phyloP scores from a whole-genome alignment of 2,113 vertebrate species.

The Puma concolor region DNA sequence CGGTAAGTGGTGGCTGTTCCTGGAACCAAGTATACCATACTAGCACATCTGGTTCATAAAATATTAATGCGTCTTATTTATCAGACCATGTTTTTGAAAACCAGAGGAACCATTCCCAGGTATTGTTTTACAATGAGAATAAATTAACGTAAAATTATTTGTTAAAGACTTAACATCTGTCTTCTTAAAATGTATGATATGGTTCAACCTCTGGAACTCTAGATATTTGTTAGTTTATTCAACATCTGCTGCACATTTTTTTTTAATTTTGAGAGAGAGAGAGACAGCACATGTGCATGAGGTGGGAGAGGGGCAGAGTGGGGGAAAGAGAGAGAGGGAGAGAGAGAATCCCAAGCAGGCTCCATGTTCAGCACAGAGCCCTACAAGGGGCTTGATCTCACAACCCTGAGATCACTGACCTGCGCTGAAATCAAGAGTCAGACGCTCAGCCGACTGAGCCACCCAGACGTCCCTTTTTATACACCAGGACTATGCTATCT shows the following conservation, averaged over 20 bases:
- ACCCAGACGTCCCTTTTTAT: background rate
- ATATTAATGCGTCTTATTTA: background rate
- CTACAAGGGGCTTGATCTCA: too few species aligned
- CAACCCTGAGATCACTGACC: too few species aligned
- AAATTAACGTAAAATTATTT: background rate
- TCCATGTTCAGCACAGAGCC: too few species aligned
- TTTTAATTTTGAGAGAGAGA: too few species aligned
- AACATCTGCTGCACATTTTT: background rate
- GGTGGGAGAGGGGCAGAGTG: too few species aligned
- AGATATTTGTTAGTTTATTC: background rate
- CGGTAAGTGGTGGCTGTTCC: background rate
- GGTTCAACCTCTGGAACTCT: background rate
- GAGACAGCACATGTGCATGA: too few species aligned
- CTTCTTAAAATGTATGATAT: background rate
- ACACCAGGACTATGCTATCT: background rate
- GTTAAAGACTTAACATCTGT: background rate
- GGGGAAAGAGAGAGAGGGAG: too few species aligned
- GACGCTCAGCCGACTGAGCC: too few species aligned
- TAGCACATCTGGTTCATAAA: background rate
- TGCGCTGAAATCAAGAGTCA: too few species aligned
- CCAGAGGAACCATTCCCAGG: background rate
- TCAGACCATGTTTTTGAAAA: background rate
- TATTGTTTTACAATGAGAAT: background rate
- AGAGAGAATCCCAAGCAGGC: too few species aligned
- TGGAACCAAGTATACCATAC: background rate